A percentile compares a stretch with the other conserved stretches of the same genome.
phyloP scores from a whole-genome alignment of 2,797 vertebrate genomes.

The Echeneis naucrates region DNA sequence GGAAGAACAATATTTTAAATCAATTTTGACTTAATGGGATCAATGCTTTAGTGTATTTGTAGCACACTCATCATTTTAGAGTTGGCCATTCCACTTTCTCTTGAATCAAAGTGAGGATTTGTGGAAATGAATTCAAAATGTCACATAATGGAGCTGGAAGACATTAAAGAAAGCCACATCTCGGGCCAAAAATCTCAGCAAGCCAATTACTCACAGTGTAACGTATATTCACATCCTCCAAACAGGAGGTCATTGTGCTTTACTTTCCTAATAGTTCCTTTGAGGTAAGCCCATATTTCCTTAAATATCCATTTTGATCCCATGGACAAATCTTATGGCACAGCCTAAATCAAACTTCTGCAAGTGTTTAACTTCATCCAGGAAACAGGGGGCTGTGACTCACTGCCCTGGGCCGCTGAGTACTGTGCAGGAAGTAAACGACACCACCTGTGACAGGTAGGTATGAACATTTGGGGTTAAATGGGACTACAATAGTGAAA shows the following conservation, averaged over 20 bases:
- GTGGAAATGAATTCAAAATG: conserved; percentile 1
- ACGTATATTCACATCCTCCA: conserved; percentile 20
- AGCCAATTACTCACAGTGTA: conserved; percentile 10
- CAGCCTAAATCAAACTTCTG: conserved; percentile 29
- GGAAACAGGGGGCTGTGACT: conserved; percentile 39
- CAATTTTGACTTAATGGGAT: background rate
- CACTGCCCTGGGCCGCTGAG: conserved; percentile 11
- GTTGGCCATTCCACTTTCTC: background rate
- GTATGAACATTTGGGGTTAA: conserved; percentile 47
- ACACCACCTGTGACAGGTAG: conserved; percentile 54
- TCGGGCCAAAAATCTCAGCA: conserved; percentile 22
- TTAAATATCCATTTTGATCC: conserved; percentile 29
- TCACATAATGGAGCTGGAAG: conserved; percentile 6
- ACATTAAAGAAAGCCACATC: conserved; percentile 12
- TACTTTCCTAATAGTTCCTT: conserved; percentile 37
- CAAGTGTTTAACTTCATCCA: conserved; percentile 30
- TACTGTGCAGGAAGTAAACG: conserved; percentile 49
- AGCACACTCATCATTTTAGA: background rate
- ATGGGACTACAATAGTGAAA: conserved; percentile 39
- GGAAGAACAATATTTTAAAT: background rate
- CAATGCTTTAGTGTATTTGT: background rate
- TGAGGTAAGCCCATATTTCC: conserved; percentile 32
- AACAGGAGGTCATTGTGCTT: conserved; percentile 47
- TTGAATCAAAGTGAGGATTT: background rate
- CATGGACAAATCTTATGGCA: conserved; percentile 34